Conservation (phyloP, 2,113 vertebrate genomes). For the Poecile atricapillus region DNA sequence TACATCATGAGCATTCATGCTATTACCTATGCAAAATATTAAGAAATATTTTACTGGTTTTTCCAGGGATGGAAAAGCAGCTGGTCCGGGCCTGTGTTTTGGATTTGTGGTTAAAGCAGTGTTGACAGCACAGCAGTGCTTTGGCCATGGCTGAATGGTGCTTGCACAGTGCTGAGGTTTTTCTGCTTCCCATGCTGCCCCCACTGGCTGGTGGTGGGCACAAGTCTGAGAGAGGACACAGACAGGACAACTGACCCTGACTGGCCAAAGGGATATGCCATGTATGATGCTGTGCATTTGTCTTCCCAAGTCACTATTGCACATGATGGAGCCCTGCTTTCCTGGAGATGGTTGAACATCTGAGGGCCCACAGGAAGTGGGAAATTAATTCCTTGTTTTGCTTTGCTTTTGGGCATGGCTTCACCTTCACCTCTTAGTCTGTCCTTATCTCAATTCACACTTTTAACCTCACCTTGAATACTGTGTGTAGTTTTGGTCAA, state of each 20-base stretch:
- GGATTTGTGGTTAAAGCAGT: neutral
- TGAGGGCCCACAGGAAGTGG: neutral
- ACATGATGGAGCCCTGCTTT: rapidly evolving
- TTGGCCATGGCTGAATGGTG: neutral
- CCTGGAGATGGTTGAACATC: neutral
- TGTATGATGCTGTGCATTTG: rapidly evolving
- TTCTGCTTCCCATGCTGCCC: neutral
- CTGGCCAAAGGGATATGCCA: neutral
- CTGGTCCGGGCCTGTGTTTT: neutral
- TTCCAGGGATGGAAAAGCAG: neutral
- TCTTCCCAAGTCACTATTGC: neutral
- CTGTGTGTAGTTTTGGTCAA: neutral
- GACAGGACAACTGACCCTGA: neutral
- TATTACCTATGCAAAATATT: neutral
- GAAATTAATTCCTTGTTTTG: neutral
- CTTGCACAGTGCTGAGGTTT: neutral
- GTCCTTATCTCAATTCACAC: neutral
- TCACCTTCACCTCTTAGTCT: neutral
- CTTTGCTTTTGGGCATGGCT: neutral
- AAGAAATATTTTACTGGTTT: neutral
- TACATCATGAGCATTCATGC: neutral
- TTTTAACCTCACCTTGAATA: neutral
- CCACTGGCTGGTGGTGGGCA: neutral
- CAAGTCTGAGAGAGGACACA: neutral
- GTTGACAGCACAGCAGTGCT: rapidly evolving